phyloP scores from a whole-genome alignment of 2,888 invertebrate species.

The Orchesella flavescens region DNA sequence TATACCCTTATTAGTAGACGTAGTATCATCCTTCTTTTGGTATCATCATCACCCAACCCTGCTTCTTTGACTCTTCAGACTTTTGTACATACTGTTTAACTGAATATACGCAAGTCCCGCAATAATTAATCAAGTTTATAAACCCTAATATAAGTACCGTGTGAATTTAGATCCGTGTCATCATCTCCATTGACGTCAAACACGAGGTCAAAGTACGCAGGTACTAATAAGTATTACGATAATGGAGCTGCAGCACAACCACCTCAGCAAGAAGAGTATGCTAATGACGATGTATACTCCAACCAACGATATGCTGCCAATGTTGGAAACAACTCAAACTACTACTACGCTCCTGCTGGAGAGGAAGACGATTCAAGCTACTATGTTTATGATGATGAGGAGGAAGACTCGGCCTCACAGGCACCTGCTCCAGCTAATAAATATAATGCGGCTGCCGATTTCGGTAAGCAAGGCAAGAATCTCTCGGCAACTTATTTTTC shows the following conservation, averaged over 20 bases:
- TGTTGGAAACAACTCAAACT: constrained; percentile 47
- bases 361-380: constrained; percentile 68
- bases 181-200: constrained; percentile 8
- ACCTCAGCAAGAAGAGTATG: constrained; percentile 38
- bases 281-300: constrained; percentile 59
- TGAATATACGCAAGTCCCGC: too few relatives aligned
- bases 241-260: constrained; percentile 36
- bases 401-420: constrained; percentile 25
- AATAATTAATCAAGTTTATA: too few relatives aligned
- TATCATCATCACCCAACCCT: not conserved
- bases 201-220: constrained; percentile 35
- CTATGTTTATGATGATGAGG: constrained; percentile 71
- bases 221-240: constrained; percentile 52
- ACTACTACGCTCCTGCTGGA: constrained; percentile 36
- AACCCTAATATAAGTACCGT: too few relatives aligned
- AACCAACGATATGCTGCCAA: constrained; percentile 69
- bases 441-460: not conserved
- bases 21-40: too few relatives aligned
- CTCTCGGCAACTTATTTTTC: too few relatives aligned
- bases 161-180: constrained; percentile 33
- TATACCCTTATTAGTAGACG: too few relatives aligned
- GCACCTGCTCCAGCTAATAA: constrained; percentile 9
- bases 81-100: not conserved
- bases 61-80: not conserved
- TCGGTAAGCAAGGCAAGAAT: not conserved